These are phyloP conservation scores for Drosophila lacertosa DNA, from an alignment of 1,140 invertebrate genomes.

Conservation along the genomic window DNA sequence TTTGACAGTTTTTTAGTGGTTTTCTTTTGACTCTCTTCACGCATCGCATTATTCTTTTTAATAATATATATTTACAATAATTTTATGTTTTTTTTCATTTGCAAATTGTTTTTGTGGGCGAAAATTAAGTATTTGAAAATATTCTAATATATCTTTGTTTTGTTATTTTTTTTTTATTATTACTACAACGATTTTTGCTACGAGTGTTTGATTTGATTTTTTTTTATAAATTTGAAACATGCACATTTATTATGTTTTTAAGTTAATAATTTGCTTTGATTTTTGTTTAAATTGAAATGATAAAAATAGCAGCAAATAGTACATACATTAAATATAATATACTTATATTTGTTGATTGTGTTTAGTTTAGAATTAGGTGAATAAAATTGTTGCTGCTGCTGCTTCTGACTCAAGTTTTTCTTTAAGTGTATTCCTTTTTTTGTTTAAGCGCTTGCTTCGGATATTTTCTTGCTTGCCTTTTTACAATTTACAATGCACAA, in stretches of 20 bases:
- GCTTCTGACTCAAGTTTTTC: conserved; percentile 22
- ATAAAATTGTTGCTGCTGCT: conserved; percentile 26
- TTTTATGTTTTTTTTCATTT: conserved; percentile 28
- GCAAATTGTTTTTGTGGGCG: conserved; percentile 32
- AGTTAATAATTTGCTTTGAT: conserved; percentile 53
- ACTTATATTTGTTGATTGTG: neutral
- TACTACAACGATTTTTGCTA: conserved; percentile 62
- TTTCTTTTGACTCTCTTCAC: conserved; percentile 1
- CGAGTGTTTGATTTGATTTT: conserved; percentile 16
- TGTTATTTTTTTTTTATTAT: no score
- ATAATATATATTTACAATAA: conserved; percentile 36
- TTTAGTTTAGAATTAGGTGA: conserved; percentile 27
- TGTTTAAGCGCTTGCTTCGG: conserved; percentile 36
- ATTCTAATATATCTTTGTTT: conserved; percentile 62
- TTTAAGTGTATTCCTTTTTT: conserved; percentile 18
- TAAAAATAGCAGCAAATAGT: conserved; percentile 64
- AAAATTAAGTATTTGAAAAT: conserved; percentile 53
- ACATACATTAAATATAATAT: conserved; percentile 18
- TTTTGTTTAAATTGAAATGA: conserved; percentile 57
- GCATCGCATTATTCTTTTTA: conserved; percentile 1
- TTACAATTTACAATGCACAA: conserved; percentile 83
- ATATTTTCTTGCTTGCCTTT: conserved; percentile 54
- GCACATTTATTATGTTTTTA: conserved; percentile 50
- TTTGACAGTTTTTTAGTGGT: conserved; percentile 4
- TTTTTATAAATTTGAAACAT: conserved; percentile 61